Percentiles rank a stretch among this genome's conserved stretches.
Evolutionary conservation across 2,113 vertebrate genomes (phyloP).

Genomic region (Plecturocebus donacophilus): DNA sequence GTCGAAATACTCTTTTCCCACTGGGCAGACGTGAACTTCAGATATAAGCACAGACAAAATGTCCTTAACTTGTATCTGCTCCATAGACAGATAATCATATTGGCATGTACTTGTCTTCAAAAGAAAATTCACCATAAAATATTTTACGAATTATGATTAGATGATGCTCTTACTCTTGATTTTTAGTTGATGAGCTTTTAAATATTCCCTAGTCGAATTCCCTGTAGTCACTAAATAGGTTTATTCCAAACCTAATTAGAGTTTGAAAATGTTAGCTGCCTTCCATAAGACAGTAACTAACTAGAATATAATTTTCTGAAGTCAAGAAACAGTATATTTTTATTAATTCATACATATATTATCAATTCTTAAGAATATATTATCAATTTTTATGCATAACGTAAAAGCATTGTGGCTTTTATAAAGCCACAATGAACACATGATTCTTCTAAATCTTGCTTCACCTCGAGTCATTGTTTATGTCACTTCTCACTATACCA

Average conservation of each 20-base stretch:
- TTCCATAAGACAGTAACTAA: neutral
- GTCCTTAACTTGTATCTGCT: neutral
- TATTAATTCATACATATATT: neutral
- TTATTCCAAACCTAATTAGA: neutral
- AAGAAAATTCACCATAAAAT: neutral
- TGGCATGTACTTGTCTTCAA: neutral
- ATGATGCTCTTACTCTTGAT: neutral
- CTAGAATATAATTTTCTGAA: neutral
- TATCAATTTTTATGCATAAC: neutral
- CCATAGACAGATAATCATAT: neutral
- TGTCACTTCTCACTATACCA: neutral
- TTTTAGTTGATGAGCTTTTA: neutral
- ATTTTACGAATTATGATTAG: neutral
- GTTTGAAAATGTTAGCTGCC: neutral
- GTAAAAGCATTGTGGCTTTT: neutral
- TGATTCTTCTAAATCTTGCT: neutral
- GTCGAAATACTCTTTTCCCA: conserved; percentile 96
- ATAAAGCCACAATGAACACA: neutral
- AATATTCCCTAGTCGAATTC: neutral
- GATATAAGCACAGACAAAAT: conserved; percentile 71
- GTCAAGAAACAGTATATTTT: neutral
- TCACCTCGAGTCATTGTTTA: neutral
- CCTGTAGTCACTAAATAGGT: neutral
- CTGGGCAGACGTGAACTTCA: conserved; percentile 89
- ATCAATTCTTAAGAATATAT: neutral